Base-by-base conservation (phyloP, 1,140 invertebrate species). In the Achatina immaculata region DNA sequence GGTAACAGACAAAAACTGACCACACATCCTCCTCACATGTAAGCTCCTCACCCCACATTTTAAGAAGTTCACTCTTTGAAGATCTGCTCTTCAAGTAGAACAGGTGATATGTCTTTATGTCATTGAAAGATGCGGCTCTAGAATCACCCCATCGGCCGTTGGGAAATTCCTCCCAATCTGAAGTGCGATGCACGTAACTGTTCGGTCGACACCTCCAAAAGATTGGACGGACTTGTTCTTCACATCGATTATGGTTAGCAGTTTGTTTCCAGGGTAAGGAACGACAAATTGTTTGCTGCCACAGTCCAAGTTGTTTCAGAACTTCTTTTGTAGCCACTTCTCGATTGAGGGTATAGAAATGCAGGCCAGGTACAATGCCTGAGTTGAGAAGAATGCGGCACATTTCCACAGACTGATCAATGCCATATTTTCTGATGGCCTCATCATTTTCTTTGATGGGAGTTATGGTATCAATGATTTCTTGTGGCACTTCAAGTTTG, bases 281-380 rank as follows among this genome's bases (percentile, higher is more conserved):
- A 68, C 92, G 90, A 45, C 86, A 85, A 24, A 91, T 86, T 78
- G 92, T 90, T 38, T 90, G 85, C 43, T 81, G 85, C 93, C 93
- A 94, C 38, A 94, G 86, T 1, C 93, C 93, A 21, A 94, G 85
- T 82, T 91, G 89, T 85, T 93, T 93, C 1, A 94, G 86, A 83
- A 94, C 93, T 65, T 91, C 89, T 62, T 91, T 92, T 3, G 93
- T 93, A n/a, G 93, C 92, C 21, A 93, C 91, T 87, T 94, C 93
- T 83, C 93, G 88, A 87, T 95, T 95, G 4, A 95, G 86, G 11
- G 94, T 95, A 83, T 94, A 95, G 83, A 95, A 93, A 89, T 95
- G 94, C 80, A 95, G 88, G 9, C 94, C 94, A 80, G 91, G 88
- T 1, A 93, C 91, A 9, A 58, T n/a, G 34, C 90, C 92, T 73